Base-by-base conservation (phyloP, 37 sponge, comb jelly and placozoan genomes). In the Agelas oroides region DNA sequence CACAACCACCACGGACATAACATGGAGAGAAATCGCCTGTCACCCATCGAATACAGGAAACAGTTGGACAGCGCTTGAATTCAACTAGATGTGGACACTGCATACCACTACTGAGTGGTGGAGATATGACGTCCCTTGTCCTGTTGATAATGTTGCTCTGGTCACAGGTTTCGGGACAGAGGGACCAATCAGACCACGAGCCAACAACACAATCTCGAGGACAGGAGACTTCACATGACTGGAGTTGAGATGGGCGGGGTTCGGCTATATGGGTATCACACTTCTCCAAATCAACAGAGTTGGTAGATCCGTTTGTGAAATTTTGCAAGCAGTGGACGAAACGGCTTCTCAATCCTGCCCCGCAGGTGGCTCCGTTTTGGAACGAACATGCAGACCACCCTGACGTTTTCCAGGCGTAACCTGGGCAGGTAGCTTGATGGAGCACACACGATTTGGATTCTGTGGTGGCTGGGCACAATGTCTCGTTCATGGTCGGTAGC, bases 311-410 rank as follows among this genome's bases (percentile, higher is more conserved):
- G 74, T 73, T 54, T 8, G 8, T 8, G 20, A 6, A 21, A 1
- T 24, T 36, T 65, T 86, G 71, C 0, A 86, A 32, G 63, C 86
- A 86, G 70, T 86, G 77, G n/a, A 70, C 59, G 34, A 33, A 79
- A 20, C 86, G 69, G 0, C 27, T 68, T 12, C 25, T 70, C 60
- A 46, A 34, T 14, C 86, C 86, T 21, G 14, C 8, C 2, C 86
- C 86, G 40, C 86, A 86, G 23, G 79, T 61, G 2, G 69, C 71
- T 20, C 36, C 79, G 15, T 13, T 32, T 28, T 77, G 52, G 21
- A 59, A 20, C 0, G 5, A 13, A 63, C 86, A 86, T 6, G 39
- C 35, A 15, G 79, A 79, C 86, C 86, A 86, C 20, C 23, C 70
- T 3, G 79, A 77, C 1, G 79, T 67, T 5, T 71, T 46, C 86